Conservation (phyloP, 2,888 invertebrate species). For the Cheilosia vulpina region DNA sequence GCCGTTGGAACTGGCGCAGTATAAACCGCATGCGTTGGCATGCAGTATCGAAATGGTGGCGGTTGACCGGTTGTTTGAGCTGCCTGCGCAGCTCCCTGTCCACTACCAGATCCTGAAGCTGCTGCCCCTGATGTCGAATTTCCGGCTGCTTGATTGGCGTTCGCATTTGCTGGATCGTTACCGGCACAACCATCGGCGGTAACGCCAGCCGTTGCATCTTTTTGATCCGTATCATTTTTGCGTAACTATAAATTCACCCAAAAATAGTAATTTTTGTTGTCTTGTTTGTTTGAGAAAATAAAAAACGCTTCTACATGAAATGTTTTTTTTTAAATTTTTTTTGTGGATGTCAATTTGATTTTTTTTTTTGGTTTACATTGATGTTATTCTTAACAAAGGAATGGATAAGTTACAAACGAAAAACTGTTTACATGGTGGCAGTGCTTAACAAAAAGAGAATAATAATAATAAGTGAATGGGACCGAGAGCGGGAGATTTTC, state of each 20-base stretch:
- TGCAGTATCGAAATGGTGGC: slow-evolving; percentile 85
- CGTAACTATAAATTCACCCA: slow-evolving; percentile 79
- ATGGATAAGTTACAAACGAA: not conserved
- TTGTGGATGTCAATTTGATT: not conserved
- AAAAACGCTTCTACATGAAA: slow-evolving; percentile 34
- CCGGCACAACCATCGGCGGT: slow-evolving; percentile 57
- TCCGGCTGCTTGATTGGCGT: slow-evolving; percentile 60
- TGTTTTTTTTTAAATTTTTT: slow-evolving; percentile 8
- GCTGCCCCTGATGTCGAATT: slow-evolving; percentile 65
- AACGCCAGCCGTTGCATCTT: slow-evolving; percentile 72
- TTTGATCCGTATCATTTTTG: slow-evolving; percentile 79
- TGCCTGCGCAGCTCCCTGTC: slow-evolving; percentile 61
- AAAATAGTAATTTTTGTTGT: slow-evolving; percentile 44
- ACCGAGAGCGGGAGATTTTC: not conserved
- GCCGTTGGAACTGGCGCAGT: slow-evolving; percentile 86
- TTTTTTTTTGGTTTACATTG: not conserved
- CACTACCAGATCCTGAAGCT: slow-evolving; percentile 82
- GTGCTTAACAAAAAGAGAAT: not conserved
- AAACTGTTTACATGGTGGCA: not conserved
- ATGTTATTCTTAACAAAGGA: slow-evolving; percentile 14
- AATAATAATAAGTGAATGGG: not conserved
- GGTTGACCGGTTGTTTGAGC: slow-evolving; percentile 77
- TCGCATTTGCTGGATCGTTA: slow-evolving; percentile 54
- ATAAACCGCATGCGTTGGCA: slow-evolving; percentile 86
- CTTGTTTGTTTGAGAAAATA: slow-evolving; percentile 36